Conservation (phyloP, 2,113 vertebrate genomes). For the Eublepharis macularius region DNA sequence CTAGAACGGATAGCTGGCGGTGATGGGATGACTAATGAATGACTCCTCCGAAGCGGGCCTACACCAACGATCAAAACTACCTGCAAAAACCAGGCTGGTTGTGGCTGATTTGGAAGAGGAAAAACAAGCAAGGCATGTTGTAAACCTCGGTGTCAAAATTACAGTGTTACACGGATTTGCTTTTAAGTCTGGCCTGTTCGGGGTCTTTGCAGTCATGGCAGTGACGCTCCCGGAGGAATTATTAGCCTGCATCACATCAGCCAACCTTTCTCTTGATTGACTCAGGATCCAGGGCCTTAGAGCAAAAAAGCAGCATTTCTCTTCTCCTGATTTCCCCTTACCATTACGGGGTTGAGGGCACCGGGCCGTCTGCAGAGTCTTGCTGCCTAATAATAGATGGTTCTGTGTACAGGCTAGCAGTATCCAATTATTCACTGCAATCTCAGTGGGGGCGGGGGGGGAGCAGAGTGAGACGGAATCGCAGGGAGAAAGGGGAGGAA, state of each 20-base stretch:
- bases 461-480: conserved; percentile 26
- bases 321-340: conserved; percentile 50
- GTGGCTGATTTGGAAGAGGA: conserved; percentile 38
- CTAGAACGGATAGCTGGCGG: neutral
- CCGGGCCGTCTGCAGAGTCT: conserved; percentile 33
- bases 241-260: conserved; percentile 45
- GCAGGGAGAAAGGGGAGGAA: conserved; percentile 43
- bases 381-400: conserved; percentile 59
- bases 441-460: conserved; percentile 18
- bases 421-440: conserved; percentile 55
- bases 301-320: conserved; percentile 38
- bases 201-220: conserved; percentile 16
- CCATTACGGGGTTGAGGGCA: conserved; percentile 47
- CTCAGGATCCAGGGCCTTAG: conserved; percentile 38
- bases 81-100: conserved; percentile 7
- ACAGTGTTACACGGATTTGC: conserved; percentile 43
- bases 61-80: conserved; percentile 4
- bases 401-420: conserved; percentile 51
- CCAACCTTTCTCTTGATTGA: conserved; percentile 55
- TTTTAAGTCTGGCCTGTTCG: conserved; percentile 47
- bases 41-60: neutral
- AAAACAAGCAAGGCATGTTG: conserved; percentile 44
- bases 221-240: conserved; percentile 44
- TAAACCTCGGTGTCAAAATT: conserved; percentile 47
- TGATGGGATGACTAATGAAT: neutral